Evolutionary conservation across 2,797 vertebrate genomes (phyloP), one percentile per base, ranked within the genome.

Genomic region (Gambelia wislizenii): DNA sequence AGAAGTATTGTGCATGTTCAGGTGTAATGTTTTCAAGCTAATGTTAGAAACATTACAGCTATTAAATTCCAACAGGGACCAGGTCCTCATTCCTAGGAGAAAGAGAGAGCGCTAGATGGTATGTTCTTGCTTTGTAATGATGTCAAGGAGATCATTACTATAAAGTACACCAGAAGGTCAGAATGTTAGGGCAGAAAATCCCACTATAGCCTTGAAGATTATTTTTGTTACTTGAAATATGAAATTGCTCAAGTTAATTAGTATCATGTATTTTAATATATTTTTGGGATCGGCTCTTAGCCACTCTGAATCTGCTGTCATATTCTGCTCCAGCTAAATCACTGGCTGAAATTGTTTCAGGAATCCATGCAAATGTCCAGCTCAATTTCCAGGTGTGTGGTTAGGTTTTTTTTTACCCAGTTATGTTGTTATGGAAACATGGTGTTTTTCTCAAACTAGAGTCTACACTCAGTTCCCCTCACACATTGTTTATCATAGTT

Each of bases 361-460:
- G 30, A 67, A 67, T 18, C 27, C 61, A 67, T 7, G 4, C 64
- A 39, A 47, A 44, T 30, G 9, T 67, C 44, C 10, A 47, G 30
- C 33, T 83, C 42, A 69, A n/a, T 83, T 67, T 69, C 81, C 42
- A 67, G 61, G 27, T 54, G 30, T 67, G n/a, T 83, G 27, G 12
- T 61, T 82, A 42, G 61, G 1, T 52, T 56, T 56, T 1, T 18
- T 56, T 16, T 56, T 56, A 52, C 36, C 6, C 56, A 47, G 61
- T 30, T 18, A 83, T 67, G 39, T 47, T 83, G 81, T 83, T 83
- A 69, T 49, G 42, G 42, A 83, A 69, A 69, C 81, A 69, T 59
- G 44, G 18, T 67, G 10, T 47, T 69, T 49, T 67, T 16, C 42
- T 83, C 61, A 69, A 83, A 69, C 10, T 44, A 42, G 33, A 44